Evolutionary conservation across 2,113 vertebrate genomes (phyloP).

Genomic region (Sceloporus tristichus): DNA sequence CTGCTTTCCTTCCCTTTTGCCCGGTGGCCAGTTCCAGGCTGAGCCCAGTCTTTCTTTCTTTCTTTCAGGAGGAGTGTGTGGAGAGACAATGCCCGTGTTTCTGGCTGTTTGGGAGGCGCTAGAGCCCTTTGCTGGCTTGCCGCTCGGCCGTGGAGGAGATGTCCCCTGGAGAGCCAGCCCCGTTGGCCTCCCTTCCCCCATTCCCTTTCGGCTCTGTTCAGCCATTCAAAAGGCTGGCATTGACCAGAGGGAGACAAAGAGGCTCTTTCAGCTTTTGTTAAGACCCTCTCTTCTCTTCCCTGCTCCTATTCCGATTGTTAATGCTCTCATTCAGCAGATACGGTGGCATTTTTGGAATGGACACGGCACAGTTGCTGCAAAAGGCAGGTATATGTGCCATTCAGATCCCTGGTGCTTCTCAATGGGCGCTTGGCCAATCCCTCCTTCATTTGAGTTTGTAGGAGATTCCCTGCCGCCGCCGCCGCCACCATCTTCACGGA

Average conservation of each 20-base stretch:
- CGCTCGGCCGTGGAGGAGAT: slow-evolving; percentile 71
- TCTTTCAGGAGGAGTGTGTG: slow-evolving; percentile 28
- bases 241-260: slow-evolving; percentile 77
- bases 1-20: slow-evolving; percentile 22
- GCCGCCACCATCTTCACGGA: too few species aligned
- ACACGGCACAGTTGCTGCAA: slow-evolving; percentile 51
- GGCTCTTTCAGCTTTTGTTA: slow-evolving; percentile 80
- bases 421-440: not conserved
- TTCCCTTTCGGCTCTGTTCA: slow-evolving; percentile 59
- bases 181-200: slow-evolving; percentile 61
- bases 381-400: not conserved
- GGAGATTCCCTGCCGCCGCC: not conserved
- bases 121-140: slow-evolving; percentile 28
- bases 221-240: slow-evolving; percentile 74
- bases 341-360: slow-evolving; percentile 53
- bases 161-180: slow-evolving; percentile 72
- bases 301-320: slow-evolving; percentile 65
- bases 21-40: slow-evolving; percentile 13
- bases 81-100: slow-evolving; percentile 30
- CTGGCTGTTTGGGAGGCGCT: slow-evolving; percentile 20
- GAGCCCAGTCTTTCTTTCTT: slow-evolving; percentile 34
- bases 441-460: not conserved
- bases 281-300: slow-evolving; percentile 8
- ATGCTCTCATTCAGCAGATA: slow-evolving; percentile 45
- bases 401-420: not conserved